phyloP scores from a whole-genome alignment of 2,113 vertebrate species.

The Lophotis ruficrista region DNA sequence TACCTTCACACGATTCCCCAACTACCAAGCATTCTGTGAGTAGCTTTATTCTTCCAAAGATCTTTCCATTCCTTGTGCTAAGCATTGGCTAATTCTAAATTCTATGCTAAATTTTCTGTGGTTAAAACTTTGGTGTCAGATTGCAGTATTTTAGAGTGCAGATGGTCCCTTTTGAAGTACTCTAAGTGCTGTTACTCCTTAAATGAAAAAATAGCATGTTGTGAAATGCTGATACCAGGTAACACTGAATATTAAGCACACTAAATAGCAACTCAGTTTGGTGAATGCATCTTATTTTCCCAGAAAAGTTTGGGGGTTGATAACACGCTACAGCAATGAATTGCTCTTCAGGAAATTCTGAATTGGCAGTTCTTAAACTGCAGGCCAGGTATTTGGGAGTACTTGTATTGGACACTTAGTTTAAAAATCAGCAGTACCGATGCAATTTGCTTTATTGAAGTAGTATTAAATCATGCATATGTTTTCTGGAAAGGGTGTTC shows the following conservation, averaged over 20 bases:
- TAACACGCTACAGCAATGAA: background rate
- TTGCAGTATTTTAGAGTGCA: slow-evolving; percentile 44
- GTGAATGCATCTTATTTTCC: slow-evolving; percentile 25
- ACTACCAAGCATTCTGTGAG: slow-evolving; percentile 35
- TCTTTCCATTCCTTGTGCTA: slow-evolving; percentile 60
- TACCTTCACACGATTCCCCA: slow-evolving; percentile 65
- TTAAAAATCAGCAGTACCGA: slow-evolving; percentile 50
- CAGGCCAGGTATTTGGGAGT: slow-evolving; percentile 33
- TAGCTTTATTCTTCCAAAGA: slow-evolving; percentile 26
- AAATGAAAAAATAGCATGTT: slow-evolving; percentile 39
- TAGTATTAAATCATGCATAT: slow-evolving; percentile 17
- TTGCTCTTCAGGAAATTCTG: slow-evolving; percentile 28
- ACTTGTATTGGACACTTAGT: slow-evolving; percentile 45
- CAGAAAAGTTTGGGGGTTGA: slow-evolving; percentile 50
- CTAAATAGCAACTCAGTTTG: slow-evolving; percentile 45
- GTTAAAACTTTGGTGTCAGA: slow-evolving; percentile 53
- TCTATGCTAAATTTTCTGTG: slow-evolving; percentile 60
- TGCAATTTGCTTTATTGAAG: slow-evolving; percentile 57
- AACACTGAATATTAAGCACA: slow-evolving; percentile 25
- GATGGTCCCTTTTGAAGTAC: slow-evolving; percentile 54
- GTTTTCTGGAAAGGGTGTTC: slow-evolving; percentile 70
- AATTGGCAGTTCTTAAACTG: slow-evolving; percentile 52
- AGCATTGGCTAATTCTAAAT: slow-evolving; percentile 77
- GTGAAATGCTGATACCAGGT: slow-evolving; percentile 50
- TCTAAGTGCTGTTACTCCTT: slow-evolving; percentile 19